Evolutionary conservation across 2,888 invertebrate species (phyloP), one percentile per base, ranked within the genome.

Genomic region (Cyaniris semiargus): DNA sequence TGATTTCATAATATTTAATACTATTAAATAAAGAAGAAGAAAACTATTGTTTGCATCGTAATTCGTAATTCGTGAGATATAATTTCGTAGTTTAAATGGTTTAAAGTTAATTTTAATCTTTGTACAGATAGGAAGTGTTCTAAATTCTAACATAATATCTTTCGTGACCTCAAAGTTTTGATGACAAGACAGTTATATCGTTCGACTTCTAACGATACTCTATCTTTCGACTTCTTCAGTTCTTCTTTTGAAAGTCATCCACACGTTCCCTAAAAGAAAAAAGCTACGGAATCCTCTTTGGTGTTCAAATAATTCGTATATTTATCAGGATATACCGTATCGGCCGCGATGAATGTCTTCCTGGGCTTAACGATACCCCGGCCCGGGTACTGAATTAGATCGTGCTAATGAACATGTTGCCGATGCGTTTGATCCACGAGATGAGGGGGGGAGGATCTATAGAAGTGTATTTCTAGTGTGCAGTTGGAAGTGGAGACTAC

Each of bases 291-390:
- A 66, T 66, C 31, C 66, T 6, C 66, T 31, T 13, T 31, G 66
- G 27, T 23, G 23, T 23, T 66, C 15, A 6, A 15, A 66, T 31
- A 31, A 31, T 66, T 66, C 4, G 60, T 66, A 21, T 23, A 66
- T 66, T 66, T 66, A 66, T 66, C 66, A 66, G 66, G 66, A 66
- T 66, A 66, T 31, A 15, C 27, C 15, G 66, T 27, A 71, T 38
- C 38, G 8, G 21, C 48, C 7, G 44, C 48, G 74, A 74, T 74
- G 74, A 18, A 53, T 48, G 74, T 48, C 74, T 74, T 74, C 74
- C 74, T 53, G 74, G 74, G 23, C 38, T 66, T 53, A 74, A 74
- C 74, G 74, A 27, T 27, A 21, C 48, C 18, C 23, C 18, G 53
- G 53, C 3, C 10, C 31, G 18, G 38, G 21, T 8, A 38, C 74